Evolutionary conservation across 2,113 vertebrate genomes (phyloP).

Genomic region (Microcebus murinus): DNA sequence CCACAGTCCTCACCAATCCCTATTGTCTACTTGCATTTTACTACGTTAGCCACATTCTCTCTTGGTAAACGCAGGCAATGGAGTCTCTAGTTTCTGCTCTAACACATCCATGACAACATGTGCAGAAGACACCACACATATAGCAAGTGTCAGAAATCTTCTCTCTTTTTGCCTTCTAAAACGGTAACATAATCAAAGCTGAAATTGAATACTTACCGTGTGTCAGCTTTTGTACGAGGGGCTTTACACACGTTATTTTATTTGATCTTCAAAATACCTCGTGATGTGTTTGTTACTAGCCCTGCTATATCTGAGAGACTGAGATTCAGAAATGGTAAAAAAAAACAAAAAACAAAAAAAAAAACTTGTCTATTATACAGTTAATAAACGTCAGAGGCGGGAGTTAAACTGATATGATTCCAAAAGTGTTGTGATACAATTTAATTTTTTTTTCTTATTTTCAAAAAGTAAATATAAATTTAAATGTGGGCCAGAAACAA

Average conservation of each 20-base stretch:
- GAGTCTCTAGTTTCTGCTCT: not conserved
- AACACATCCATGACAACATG: not conserved
- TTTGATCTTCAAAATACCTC: not conserved
- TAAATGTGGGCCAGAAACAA: conserved; percentile 10
- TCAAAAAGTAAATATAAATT: not conserved
- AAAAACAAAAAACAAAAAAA: not conserved
- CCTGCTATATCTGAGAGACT: not conserved
- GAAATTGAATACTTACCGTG: not conserved
- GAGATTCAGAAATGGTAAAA: not conserved
- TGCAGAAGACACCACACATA: not conserved
- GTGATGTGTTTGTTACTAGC: not conserved
- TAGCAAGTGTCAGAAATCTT: not conserved
- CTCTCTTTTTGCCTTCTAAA: not conserved
- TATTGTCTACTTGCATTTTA: not conserved
- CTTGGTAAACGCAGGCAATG: not conserved
- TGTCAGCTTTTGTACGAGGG: not conserved
- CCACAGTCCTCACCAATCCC: not conserved
- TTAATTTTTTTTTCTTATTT: conserved; percentile 25
- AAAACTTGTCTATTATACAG: not conserved
- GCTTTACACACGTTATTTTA: not conserved
- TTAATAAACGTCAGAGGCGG: conserved; percentile 19
- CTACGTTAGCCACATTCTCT: not conserved
- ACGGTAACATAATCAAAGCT: not conserved
- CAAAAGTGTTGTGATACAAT: not conserved
- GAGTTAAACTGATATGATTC: not conserved